Evolutionary conservation across 1,140 invertebrate species (phyloP), one percentile per base, ranked within the genome.

Genomic region (Drosophila burlai): DNA sequence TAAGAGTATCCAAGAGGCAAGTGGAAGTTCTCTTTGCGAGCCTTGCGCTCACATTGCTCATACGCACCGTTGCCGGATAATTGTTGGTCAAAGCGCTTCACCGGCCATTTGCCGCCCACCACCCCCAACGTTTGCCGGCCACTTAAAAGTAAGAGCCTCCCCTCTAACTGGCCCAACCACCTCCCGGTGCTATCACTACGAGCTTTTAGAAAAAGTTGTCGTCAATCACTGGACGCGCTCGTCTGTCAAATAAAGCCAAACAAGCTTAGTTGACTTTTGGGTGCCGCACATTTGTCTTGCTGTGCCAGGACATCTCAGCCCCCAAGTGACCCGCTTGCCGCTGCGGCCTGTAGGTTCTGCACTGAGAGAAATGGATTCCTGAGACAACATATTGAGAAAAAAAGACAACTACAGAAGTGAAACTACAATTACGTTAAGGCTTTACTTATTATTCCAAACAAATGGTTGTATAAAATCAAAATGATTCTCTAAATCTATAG

Each of bases 221-320:
- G 80, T 81, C 79, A 81, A 81, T 81, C 80, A 81, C 80, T 55
- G 80, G 58, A 52, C 45, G 45, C 57, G 75, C 63, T 83, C 81
- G 80, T 83, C 80, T 83, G 80, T 82, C 80, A 82, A 82, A 82
- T 82, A 82, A 82, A 82, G 80, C 80, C 81, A 83, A 83, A 80
- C 68, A 80, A 83, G 80, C 80, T 83, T 83, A 83, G 80, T 83
- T 83, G 75, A 83, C 76, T 84, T 83, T 84, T 69, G 76, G 80
- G 66, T 62, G 75, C 76, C 80, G 74, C 80, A 83, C 80, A 83
- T 83, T 83, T 82, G 75, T 83, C 80, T 83, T 83, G 61, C 55
- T 73, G 67, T 15, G 3, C 26, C 31, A 26, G 38, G 15, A 47
- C 76, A 47, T 50, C 54, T 26, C 54, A 57, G 21, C 18, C 49